phyloP scores from a whole-genome alignment of 2,888 invertebrate species.

The Shargacucullia verbasci region DNA sequence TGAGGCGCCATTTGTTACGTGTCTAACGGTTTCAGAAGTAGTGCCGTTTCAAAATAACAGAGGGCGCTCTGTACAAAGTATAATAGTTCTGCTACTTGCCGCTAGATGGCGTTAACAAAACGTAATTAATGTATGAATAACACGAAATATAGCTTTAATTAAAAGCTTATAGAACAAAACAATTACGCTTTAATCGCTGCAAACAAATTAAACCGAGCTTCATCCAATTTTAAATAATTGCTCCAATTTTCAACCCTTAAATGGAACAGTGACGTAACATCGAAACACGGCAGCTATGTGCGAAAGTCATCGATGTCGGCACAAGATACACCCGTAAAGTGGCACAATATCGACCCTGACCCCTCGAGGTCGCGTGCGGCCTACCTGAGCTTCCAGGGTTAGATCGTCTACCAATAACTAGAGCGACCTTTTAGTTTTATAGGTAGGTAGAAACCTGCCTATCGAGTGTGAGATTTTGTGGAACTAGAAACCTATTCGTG shows the following conservation, averaged over 20 bases:
- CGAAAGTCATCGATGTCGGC: slow-evolving; percentile 68
- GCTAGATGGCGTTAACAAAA: slow-evolving; percentile 63
- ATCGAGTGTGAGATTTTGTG: slow-evolving; percentile 32
- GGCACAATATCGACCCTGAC: slow-evolving; percentile 70
- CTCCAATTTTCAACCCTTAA: slow-evolving; percentile 24
- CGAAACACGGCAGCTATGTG: slow-evolving; percentile 58
- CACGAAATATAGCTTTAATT: neutral
- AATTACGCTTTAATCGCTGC: neutral
- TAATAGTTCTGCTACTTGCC: slow-evolving; percentile 65
- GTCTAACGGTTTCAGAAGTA: slow-evolving; percentile 15
- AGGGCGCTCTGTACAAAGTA: slow-evolving; percentile 61
- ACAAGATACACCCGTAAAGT: slow-evolving; percentile 53
- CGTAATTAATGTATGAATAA: neutral
- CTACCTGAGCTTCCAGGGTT: slow-evolving; percentile 69
- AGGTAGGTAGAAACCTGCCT: neutral
- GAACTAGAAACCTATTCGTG: slow-evolving; percentile 5
- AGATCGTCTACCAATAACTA: slow-evolving; percentile 61
- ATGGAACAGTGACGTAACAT: slow-evolving; percentile 36
- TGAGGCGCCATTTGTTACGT: slow-evolving; percentile 40
- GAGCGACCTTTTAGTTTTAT: slow-evolving; percentile 27
- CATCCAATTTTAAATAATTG: neutral
- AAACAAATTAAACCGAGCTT: neutral
- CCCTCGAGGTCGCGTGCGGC: slow-evolving; percentile 74
- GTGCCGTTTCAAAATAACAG: slow-evolving; percentile 47
- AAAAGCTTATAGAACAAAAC: neutral